Percentiles rank a stretch among this genome's conserved stretches.
Conservation (phyloP, 2,888 invertebrate genomes). For the Apodemia duryi region DNA sequence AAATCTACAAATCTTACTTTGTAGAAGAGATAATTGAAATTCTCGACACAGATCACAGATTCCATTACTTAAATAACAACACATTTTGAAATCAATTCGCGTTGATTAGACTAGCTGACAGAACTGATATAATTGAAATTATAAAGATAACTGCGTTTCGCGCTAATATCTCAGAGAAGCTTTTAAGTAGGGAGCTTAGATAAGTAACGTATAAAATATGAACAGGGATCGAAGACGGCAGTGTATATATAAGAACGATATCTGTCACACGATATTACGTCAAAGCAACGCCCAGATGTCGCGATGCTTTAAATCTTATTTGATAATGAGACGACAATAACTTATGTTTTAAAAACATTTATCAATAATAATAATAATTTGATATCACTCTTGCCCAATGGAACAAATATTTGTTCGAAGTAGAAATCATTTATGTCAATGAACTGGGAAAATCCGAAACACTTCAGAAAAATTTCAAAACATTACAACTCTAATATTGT, state of each 20-base stretch:
- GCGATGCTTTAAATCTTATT: conserved; percentile 63
- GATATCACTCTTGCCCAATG: conserved; percentile 16
- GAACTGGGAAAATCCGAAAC: neutral
- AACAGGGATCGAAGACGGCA: conserved; percentile 59
- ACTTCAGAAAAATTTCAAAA: too few species aligned
- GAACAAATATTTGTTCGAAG: neutral
- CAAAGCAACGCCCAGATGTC: conserved; percentile 74
- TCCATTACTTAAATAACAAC: conserved; percentile 68
- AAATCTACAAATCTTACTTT: conserved; percentile 52
- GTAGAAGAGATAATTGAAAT: conserved; percentile 62
- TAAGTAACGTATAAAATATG: conserved; percentile 72
- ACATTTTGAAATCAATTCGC: conserved; percentile 50
- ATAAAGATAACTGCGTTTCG: conserved; percentile 48
- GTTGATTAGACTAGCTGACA: conserved; percentile 7
- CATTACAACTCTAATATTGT: too few species aligned
- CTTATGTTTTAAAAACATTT: conserved; percentile 44
- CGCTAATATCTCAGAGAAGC: conserved; percentile 54
- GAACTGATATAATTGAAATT: conserved; percentile 27
- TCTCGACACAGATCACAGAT: conserved; percentile 72
- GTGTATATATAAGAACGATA: conserved; percentile 71
- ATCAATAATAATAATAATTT: conserved; percentile 16
- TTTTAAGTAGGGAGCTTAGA: conserved; percentile 75
- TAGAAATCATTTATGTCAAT: neutral
- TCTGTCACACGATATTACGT: conserved; percentile 72
- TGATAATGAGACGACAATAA: conserved; percentile 63